Evolutionary conservation across 2,113 vertebrate genomes (phyloP).

Genomic region (Lepus americanus): DNA sequence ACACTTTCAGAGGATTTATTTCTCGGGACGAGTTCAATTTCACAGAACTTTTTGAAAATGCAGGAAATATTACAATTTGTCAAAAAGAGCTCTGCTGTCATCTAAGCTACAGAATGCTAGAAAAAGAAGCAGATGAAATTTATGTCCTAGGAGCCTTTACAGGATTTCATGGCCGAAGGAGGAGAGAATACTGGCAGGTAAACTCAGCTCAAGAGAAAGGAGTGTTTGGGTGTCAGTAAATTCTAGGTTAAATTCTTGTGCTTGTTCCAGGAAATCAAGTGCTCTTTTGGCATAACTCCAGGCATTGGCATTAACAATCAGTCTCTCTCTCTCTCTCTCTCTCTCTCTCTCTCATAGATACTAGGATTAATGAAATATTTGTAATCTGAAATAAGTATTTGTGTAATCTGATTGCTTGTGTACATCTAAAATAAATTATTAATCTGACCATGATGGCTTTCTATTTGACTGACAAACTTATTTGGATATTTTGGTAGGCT

Average conservation of each 20-base stretch:
- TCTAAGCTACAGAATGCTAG: slow-evolving; percentile 68
- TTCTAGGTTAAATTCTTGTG: not conserved
- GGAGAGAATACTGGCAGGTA: slow-evolving; percentile 70
- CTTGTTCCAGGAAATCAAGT: not conserved
- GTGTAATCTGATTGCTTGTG: not conserved
- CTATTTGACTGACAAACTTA: not conserved
- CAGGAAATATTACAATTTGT: slow-evolving; percentile 72
- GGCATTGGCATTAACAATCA: not conserved
- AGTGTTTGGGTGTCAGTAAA: not conserved
- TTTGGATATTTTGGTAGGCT: not conserved
- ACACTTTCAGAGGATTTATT: not conserved
- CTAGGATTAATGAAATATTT: not conserved
- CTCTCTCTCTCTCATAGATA: not conserved
- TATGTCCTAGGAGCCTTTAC: slow-evolving; percentile 74
- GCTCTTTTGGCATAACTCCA: not conserved
- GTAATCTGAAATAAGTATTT: not conserved
- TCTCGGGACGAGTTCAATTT: slow-evolving; percentile 54
- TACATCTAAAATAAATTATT: not conserved
- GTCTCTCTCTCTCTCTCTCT: no score
- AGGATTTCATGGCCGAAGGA: slow-evolving; percentile 70
- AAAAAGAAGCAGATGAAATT: slow-evolving; percentile 38
- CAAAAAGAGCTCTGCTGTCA: slow-evolving; percentile 75
- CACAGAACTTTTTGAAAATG: slow-evolving; percentile 62
- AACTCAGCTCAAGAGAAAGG: not conserved
- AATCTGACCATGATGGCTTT: not conserved